Evolutionary conservation across 2,797 vertebrate genomes (phyloP), one percentile per base, ranked within the genome.

Genomic region (Enteromius mattozi): DNA sequence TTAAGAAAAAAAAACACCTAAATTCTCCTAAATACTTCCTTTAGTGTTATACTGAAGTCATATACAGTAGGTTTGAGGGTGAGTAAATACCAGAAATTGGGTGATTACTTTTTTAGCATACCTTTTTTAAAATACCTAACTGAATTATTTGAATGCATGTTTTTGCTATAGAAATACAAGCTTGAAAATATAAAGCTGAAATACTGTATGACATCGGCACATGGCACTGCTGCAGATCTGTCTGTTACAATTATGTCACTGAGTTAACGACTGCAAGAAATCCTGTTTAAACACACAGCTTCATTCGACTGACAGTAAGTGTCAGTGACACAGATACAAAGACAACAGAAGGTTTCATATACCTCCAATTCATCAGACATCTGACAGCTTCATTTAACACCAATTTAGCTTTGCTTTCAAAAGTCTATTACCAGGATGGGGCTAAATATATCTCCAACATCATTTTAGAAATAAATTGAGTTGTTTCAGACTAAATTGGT

Each of bases 311-410:
- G 82, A 84, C 51, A 71, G 66, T 84, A 61, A 84, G 21, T 71
- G 51, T 17, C 63, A 59, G 24, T 45, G 81, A 83, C 72, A 68
- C 45, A 78, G 9, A 66, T 33, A 79, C 54, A 12, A 63, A 33
- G n/a, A 63, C 47, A 79, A 84, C 66, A 42, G 37, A 70, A 61
- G n/a, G 19, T 9, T 56, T 56, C 17, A n/a, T 27, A 68, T 42
- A 77, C 81, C 30, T 77, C 63, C 81, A 77, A 61, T 68, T 85
- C 45, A 72, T 56, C 51, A 70, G 30, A 81, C 17, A 3, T 37
- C 35, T 72, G 78, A 84, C 82, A 84, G 85, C 49, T 70, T 86
- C 24, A 83, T 83, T 77, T 83, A 72, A 81, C 54, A 71, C 68
- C 33, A 61, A 71, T 86, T 86, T 78, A 68, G 66, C 37, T 47